Evolutionary conservation across 2,797 vertebrate genomes (phyloP).

Genomic region (Esox lucius): DNA sequence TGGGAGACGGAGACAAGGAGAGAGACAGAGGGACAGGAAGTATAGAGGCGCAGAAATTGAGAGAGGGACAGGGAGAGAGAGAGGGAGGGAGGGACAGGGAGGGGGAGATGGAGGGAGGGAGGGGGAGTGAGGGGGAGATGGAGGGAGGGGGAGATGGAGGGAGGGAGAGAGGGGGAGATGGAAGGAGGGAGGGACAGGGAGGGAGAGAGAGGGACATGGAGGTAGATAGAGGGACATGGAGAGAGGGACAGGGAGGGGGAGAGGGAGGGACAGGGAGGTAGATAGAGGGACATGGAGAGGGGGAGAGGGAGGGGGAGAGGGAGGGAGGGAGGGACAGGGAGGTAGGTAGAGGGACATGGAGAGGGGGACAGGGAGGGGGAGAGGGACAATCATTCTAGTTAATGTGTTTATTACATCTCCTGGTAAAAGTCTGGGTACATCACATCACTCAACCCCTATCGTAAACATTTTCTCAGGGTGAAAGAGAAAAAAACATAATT

Average conservation of each 20-base stretch:
- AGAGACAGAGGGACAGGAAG: too few species aligned
- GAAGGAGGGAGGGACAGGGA: too few species aligned
- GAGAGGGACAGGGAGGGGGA: slow-evolving; percentile 49
- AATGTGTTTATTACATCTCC: slow-evolving; percentile 57
- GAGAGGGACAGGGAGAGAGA: slow-evolving; percentile 19
- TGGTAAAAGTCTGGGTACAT: slow-evolving; percentile 46
- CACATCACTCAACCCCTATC: slow-evolving; percentile 66
- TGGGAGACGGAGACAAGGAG: too few species aligned
- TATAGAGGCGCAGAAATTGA: too few species aligned
- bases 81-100: slow-evolving; percentile 75
- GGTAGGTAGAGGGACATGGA: slow-evolving; percentile 16
- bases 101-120: not conserved
- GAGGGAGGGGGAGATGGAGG: too few species aligned
- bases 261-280: not conserved
- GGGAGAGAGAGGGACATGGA: slow-evolving; percentile 11
- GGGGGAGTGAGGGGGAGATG: too few species aligned
- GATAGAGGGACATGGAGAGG: slow-evolving; percentile 7
- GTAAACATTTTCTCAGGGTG: slow-evolving; percentile 74
- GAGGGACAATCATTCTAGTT: slow-evolving; percentile 30
- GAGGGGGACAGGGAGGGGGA: not conserved
- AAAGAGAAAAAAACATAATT: slow-evolving; percentile 36
- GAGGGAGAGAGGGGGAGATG: too few species aligned
- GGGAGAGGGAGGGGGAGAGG: too few species aligned
- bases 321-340: too few species aligned
- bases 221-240: too few species aligned